These are phyloP conservation scores for Cataglyphis rosenhaueri DNA, from an alignment of 2,888 invertebrate genomes.

Conservation along the genomic window DNA sequence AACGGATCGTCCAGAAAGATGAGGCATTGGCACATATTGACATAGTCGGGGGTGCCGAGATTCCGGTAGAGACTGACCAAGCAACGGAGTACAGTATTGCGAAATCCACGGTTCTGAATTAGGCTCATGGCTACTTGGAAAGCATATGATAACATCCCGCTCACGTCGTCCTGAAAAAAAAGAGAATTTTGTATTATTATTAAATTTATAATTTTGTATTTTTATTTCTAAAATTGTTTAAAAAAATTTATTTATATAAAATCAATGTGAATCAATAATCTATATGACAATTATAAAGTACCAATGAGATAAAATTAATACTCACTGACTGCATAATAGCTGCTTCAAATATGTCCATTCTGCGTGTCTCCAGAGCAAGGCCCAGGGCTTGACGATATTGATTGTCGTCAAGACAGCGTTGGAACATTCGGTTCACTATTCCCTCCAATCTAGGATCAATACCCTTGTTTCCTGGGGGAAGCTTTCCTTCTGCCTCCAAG, in stretches of 20 bases:
- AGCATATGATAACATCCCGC: constrained; percentile 97
- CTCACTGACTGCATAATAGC: constrained; percentile 93
- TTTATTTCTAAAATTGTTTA: neutral
- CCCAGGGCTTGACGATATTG: constrained; percentile 98
- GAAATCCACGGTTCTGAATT: constrained; percentile 97
- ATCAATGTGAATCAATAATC: neutral
- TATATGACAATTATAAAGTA: neutral
- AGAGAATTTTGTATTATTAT: constrained; percentile 13
- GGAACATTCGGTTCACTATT: constrained; percentile 99
- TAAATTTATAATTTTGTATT: neutral
- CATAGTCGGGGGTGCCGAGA: constrained; percentile 97
- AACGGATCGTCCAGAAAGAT: constrained; percentile 98
- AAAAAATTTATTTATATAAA: constrained; percentile 14
- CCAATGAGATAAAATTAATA: neutral
- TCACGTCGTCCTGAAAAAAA: constrained; percentile 90
- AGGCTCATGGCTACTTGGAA: constrained; percentile 98
- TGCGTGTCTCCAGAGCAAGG: constrained; percentile 97
- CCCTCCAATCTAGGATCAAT: constrained; percentile 95
- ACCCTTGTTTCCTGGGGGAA: constrained; percentile 87
- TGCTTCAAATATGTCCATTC: constrained; percentile 98
- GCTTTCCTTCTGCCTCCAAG: constrained; percentile 90
- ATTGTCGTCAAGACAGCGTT: constrained; percentile 96
- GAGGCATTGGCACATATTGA: constrained; percentile 99
- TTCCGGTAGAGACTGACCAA: constrained; percentile 96
- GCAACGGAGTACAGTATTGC: constrained; percentile 95